A percentile compares a stretch with the other conserved stretches of the same genome.
Conservation (phyloP, 2,888 invertebrate genomes). For the Tetrapedia diversipes region DNA sequence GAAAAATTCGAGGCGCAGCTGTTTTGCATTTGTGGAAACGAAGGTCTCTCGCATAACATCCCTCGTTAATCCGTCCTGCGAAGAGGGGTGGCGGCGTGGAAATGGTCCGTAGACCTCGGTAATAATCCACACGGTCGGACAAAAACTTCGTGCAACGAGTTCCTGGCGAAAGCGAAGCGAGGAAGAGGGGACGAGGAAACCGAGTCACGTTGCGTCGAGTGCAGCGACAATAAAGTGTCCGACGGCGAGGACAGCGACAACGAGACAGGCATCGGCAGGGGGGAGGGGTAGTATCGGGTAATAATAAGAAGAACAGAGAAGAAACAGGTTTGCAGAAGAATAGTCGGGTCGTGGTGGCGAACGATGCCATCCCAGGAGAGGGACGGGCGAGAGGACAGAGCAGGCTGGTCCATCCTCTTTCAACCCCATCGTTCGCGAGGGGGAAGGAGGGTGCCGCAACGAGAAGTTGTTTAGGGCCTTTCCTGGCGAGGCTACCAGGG, state of each 20-base stretch:
- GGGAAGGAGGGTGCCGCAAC: slow-evolving; percentile 16
- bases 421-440: slow-evolving; percentile 30
- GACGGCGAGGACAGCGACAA: slow-evolving; percentile 75
- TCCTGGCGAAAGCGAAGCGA: neutral
- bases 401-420: slow-evolving; percentile 21
- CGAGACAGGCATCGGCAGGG: slow-evolving; percentile 39
- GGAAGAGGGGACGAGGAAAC: slow-evolving; percentile 23
- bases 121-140: neutral
- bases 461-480: slow-evolving; percentile 45
- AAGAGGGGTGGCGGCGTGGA: too few species aligned
- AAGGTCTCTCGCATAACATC: neutral
- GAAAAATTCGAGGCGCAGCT: too few species aligned
- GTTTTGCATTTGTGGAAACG: neutral
- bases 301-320: slow-evolving; percentile 79
- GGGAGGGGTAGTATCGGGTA: slow-evolving; percentile 61
- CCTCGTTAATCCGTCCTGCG: neutral
- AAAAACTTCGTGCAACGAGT: slow-evolving; percentile 9
- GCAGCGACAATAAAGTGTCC: slow-evolving; percentile 77
- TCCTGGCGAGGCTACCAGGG: neutral
- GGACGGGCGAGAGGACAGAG: slow-evolving; percentile 30
- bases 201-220: slow-evolving; percentile 60
- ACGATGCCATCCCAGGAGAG: neutral
- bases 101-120: neutral
- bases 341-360: slow-evolving; percentile 62
- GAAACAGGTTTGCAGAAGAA: slow-evolving; percentile 80